These are phyloP conservation scores for Diphyllodes magnificus DNA, from an alignment of 2,113 vertebrate genomes.

Conservation along the genomic window DNA sequence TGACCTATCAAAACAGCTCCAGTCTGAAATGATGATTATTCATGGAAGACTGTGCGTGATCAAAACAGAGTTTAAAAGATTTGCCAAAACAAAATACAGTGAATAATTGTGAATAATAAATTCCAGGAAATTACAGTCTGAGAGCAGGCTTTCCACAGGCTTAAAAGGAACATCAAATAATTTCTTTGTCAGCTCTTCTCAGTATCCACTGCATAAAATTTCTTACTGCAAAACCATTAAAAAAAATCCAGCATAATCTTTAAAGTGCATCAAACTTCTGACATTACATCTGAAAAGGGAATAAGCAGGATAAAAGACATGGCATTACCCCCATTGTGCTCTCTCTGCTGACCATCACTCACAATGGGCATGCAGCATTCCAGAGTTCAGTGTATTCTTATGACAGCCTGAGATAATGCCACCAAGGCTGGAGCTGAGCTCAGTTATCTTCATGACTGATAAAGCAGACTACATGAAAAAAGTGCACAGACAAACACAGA, in stretches of 20 bases:
- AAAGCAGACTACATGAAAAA: not conserved
- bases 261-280: not conserved
- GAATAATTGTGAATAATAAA: slow-evolving; percentile 57
- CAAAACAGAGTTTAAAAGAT: slow-evolving; percentile 57
- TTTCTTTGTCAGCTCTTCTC: slow-evolving; percentile 35
- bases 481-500: not conserved
- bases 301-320: not conserved
- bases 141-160: slow-evolving; percentile 21
- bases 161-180: slow-evolving; percentile 50
- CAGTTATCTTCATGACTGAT: not conserved
- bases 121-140: slow-evolving; percentile 38
- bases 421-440: not conserved
- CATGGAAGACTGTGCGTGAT: slow-evolving; percentile 24
- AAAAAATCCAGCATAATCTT: slow-evolving; percentile 19
- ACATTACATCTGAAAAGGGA: not conserved
- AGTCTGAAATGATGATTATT: slow-evolving; percentile 43
- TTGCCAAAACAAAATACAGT: slow-evolving; percentile 57
- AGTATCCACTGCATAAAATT: not conserved
- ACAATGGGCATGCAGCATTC: not conserved
- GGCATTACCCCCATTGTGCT: not conserved
- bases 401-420: not conserved
- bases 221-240: not conserved
- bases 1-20: slow-evolving; percentile 44
- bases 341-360: not conserved
- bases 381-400: not conserved